Evolutionary conservation across 2,888 invertebrate species (phyloP).

Genomic region (Drosophila barbarae): DNA sequence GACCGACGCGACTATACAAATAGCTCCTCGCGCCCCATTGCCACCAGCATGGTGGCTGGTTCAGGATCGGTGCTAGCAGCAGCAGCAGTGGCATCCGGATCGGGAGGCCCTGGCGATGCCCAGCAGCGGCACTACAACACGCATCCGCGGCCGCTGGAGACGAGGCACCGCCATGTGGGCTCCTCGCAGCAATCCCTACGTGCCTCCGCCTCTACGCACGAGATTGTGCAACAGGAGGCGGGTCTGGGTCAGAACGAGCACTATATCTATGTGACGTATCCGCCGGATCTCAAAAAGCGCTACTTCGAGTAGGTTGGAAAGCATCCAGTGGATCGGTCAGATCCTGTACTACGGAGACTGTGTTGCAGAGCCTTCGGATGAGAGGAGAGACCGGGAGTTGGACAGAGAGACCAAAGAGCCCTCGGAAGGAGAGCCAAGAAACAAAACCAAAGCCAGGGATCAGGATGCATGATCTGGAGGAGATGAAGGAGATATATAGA

Average conservation of each 20-base stretch:
- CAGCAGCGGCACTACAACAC: slow-evolving; percentile 72
- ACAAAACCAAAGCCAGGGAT: slow-evolving; percentile 49
- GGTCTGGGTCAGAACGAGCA: slow-evolving; percentile 85
- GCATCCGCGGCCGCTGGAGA: slow-evolving; percentile 72
- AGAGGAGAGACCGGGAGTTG: slow-evolving; percentile 2
- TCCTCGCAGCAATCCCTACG: slow-evolving; percentile 77
- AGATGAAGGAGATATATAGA: slow-evolving; percentile 3
- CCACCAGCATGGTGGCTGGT: slow-evolving; percentile 66
- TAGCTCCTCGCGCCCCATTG: slow-evolving; percentile 61
- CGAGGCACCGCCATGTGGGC: slow-evolving; percentile 74
- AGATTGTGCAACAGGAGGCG: slow-evolving; percentile 80
- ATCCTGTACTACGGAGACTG: slow-evolving; percentile 25
- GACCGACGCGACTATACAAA: slow-evolving; percentile 79
- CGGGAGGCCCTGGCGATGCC: slow-evolving; percentile 41
- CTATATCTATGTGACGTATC: slow-evolving; percentile 93
- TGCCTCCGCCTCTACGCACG: slow-evolving; percentile 78
- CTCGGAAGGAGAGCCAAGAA: slow-evolving; percentile 32
- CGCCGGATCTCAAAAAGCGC: slow-evolving; percentile 90
- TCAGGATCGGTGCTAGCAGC: slow-evolving; percentile 48
- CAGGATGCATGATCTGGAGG: slow-evolving; percentile 13
- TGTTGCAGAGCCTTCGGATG: slow-evolving; percentile 19
- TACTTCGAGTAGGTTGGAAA: slow-evolving; percentile 82
- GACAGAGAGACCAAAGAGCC: slow-evolving; percentile 43
- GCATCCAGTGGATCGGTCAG: slow-evolving; percentile 7
- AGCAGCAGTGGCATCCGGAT: slow-evolving; percentile 41